Evolutionary conservation across 2,888 invertebrate genomes (phyloP).

Genomic region (Thecophora atra): DNA sequence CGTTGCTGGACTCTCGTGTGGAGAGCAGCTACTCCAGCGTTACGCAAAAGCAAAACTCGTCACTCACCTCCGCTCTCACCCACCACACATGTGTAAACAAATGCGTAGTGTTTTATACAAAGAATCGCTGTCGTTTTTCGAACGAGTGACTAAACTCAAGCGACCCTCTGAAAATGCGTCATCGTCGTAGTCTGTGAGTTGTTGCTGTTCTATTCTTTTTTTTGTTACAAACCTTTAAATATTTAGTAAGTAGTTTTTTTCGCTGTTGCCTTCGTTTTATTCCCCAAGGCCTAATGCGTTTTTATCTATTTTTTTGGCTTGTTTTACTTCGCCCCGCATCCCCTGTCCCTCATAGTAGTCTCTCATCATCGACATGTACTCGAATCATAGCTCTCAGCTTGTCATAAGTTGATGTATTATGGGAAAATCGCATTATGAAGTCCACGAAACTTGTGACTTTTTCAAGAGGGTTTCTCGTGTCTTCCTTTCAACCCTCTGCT

Average conservation of each 20-base stretch:
- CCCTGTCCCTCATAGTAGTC: too few relatives aligned
- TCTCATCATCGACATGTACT: too few relatives aligned
- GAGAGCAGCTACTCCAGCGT: background rate
- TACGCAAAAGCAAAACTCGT: too few relatives aligned
- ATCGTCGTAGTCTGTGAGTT: background rate
- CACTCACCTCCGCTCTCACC: background rate
- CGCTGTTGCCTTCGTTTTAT: conserved; percentile 30
- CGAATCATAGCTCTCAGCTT: background rate
- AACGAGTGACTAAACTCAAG: background rate
- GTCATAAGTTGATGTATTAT: conserved; percentile 34
- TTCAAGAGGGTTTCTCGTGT: conserved; percentile 23
- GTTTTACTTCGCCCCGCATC: conserved; percentile 22
- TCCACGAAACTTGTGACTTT: background rate
- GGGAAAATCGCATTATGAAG: conserved; percentile 36
- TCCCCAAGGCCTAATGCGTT: conserved; percentile 28
- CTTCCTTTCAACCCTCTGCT: background rate
- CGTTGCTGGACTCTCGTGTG: background rate
- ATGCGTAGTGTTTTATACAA: background rate
- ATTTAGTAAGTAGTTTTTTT: conserved; percentile 38
- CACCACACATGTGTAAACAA: background rate
- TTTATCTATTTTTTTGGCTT: conserved; percentile 32
- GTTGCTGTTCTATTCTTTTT: too few relatives aligned
- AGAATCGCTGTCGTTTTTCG: background rate
- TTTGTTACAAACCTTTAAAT: conserved; percentile 11
- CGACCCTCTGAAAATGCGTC: background rate